phyloP scores from a whole-genome alignment of 2,113 vertebrate genomes.

The Gnathonemus echidnorhynchus region DNA sequence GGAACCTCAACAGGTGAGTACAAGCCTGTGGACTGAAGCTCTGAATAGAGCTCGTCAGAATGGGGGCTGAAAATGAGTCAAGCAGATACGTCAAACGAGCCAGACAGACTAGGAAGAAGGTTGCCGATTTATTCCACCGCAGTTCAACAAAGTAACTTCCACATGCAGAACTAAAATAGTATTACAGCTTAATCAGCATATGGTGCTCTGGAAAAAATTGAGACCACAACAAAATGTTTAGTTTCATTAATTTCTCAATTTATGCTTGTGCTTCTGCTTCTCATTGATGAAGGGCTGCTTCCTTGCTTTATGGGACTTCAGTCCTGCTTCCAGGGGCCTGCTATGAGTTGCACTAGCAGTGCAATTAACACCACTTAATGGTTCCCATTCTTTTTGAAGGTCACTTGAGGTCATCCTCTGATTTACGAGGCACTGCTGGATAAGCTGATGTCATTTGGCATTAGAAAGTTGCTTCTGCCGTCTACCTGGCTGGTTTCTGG shows the following conservation, averaged over 20 bases:
- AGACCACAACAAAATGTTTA: background rate
- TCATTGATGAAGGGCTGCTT: background rate
- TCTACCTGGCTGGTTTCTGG: background rate
- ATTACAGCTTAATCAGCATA: background rate
- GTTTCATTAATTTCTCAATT: background rate
- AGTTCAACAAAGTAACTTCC: background rate
- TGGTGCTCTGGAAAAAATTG: background rate
- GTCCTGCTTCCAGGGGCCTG: background rate
- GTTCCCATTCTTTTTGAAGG: background rate
- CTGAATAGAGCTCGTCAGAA: background rate
- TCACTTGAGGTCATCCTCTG: background rate
- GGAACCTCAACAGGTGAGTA: constrained; percentile 53
- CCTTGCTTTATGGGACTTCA: background rate
- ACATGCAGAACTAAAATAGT: background rate
- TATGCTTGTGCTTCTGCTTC: background rate
- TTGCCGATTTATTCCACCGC: no score
- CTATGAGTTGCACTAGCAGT: background rate
- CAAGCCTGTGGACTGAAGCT: background rate
- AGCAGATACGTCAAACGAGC: background rate
- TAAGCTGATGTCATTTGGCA: background rate
- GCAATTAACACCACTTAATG: background rate
- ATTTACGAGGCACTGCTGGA: background rate
- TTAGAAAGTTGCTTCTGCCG: background rate
- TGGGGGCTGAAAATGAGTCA: background rate
- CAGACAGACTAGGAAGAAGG: background rate